These are phyloP conservation scores for Indicator indicator DNA, from an alignment of 2,113 vertebrate genomes.

Conservation along the genomic window DNA sequence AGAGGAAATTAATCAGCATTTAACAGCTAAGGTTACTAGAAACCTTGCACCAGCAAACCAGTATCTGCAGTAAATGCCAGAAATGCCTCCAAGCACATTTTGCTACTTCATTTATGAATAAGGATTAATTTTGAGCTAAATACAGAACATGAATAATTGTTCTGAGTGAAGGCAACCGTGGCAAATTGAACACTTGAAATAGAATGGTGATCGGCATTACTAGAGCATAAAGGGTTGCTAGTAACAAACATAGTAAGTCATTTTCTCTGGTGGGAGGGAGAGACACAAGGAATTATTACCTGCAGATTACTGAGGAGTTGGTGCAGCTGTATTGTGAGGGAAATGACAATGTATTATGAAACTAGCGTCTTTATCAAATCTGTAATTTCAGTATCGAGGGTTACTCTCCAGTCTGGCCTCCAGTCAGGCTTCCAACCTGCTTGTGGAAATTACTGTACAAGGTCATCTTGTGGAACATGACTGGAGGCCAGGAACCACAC, in stretches of 20 bases:
- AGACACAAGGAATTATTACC: background rate
- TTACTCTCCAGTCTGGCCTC: background rate
- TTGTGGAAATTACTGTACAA: background rate
- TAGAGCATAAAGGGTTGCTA: background rate
- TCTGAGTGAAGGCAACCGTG: background rate
- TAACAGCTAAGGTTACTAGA: background rate
- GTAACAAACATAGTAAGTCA: background rate
- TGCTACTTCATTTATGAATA: background rate
- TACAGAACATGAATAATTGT: background rate
- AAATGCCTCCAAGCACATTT: background rate
- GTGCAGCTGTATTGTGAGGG: background rate
- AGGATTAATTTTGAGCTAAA: background rate
- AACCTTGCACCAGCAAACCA: background rate
- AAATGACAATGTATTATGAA: background rate
- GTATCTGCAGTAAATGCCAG: background rate
- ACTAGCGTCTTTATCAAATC: background rate
- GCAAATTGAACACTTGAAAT: background rate
- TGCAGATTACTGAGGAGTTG: background rate
- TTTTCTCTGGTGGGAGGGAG: background rate
- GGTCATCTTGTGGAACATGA: background rate
- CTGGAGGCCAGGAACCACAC: accelerated
- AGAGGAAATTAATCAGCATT: background rate
- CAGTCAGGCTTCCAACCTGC: background rate
- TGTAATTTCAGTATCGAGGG: background rate
- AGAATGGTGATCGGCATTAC: background rate